A percentile compares a stretch with the other conserved stretches of the same genome.
These are phyloP conservation scores for Coelogynopora nodosa DNA, from an alignment of 2,888 invertebrate species.

Conservation along the genomic window DNA sequence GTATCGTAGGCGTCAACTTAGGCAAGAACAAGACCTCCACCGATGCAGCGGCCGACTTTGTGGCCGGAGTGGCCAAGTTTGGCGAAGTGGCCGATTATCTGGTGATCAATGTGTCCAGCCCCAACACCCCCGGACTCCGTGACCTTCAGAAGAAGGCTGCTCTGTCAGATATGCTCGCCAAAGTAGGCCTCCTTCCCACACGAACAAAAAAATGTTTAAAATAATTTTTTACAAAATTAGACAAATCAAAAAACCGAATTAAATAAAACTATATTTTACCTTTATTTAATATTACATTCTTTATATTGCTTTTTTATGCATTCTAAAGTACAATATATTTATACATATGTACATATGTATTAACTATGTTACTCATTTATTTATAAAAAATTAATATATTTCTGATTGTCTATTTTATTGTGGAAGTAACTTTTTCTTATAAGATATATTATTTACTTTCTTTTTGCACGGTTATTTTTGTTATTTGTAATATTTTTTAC, in stretches of 20 bases:
- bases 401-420: too few relatives aligned
- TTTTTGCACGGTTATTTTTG: too few relatives aligned
- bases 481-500: too few relatives aligned
- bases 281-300: too few relatives aligned
- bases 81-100: slow-evolving; percentile 83
- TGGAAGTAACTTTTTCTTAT: too few relatives aligned
- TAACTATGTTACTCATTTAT: too few relatives aligned
- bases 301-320: too few relatives aligned
- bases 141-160: slow-evolving; percentile 67
- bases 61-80: slow-evolving; percentile 78
- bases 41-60: slow-evolving; percentile 76
- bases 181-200: neutral
- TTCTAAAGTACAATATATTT: too few relatives aligned
- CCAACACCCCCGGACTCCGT: slow-evolving; percentile 88
- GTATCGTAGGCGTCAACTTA: slow-evolving; percentile 82
- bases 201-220: neutral
- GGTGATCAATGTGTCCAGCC: slow-evolving; percentile 92
- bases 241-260: neutral
- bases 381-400: too few relatives aligned
- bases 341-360: too few relatives aligned
- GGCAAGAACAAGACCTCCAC: slow-evolving; percentile 85
- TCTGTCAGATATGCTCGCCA: neutral
- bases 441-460: too few relatives aligned
- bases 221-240: too few relatives aligned
- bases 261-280: neutral